Evolutionary conservation across 1,140 invertebrate genomes (phyloP), one percentile per base, ranked within the genome.

Genomic region (Pogonomyrmex californicus): DNA sequence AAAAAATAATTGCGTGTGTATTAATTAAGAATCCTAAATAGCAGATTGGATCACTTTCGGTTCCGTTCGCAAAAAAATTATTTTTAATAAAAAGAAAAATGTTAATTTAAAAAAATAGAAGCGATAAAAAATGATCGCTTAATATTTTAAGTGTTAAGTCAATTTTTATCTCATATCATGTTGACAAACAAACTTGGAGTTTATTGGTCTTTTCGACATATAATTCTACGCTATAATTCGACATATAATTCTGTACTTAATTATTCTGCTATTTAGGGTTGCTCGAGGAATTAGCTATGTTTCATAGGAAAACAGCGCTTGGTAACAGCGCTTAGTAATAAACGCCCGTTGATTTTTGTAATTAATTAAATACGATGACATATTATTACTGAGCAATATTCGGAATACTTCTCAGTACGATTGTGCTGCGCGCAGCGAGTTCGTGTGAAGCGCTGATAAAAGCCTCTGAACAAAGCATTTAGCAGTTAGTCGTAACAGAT

Each of bases 381-480:
- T 78, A 23, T 56, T 77, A 47, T 73, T 73, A 82, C 73, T 86
- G 85, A 86, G 77, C 54, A 70, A 63, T 78, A 49, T 83, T 23
- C 54, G 23, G 30, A 70, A 75, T 85, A 71, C 87, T 82, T 76
- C 70, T 77, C 87, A 90, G 89, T 87, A 92, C 60, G 89, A 86
- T 89, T 91, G 94, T 95, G 94, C 94, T 95, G 92, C 91, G 91
- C 91, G 92, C 92, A 94, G 92, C 94, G 92, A 94, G 93, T 93
- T 94, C 91, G 94, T 95, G 94, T 93, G 68, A 94, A 94, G 93
- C 93, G 93, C 93, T 91, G 90, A 94, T 89, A 93, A 93, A 95
- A 94, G 93, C 93, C 93, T 92, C 93, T 91, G 93, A 93, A 94
- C 91, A 88, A 93, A 93, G 93, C 94, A 89, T 93, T 93, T 94